phyloP scores from a whole-genome alignment of 2,888 invertebrate genomes.

The Nomada ruficornis region DNA sequence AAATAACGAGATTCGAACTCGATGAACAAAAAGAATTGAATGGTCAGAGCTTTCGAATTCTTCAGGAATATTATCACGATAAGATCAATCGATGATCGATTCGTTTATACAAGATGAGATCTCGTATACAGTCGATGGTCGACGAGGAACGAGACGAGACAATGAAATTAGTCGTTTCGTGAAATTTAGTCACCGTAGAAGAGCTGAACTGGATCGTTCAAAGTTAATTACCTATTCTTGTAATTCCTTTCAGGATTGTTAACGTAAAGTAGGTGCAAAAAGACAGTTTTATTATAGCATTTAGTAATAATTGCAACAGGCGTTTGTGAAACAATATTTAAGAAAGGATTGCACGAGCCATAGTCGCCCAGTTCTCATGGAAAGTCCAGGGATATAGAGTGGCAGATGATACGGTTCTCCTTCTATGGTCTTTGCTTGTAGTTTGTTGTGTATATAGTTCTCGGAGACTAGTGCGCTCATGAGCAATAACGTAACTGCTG shows the following conservation, averaged over 20 bases:
- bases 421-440: slow-evolving; percentile 29
- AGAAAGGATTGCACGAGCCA: slow-evolving; percentile 62
- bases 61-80: background rate
- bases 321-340: slow-evolving; percentile 53
- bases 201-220: background rate
- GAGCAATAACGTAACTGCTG: slow-evolving; percentile 82
- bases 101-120: background rate
- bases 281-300: slow-evolving; percentile 28
- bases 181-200: background rate
- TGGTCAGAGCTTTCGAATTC: slow-evolving; percentile 39
- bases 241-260: background rate
- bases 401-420: slow-evolving; percentile 64
- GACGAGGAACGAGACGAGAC: background rate
- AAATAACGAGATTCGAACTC: slow-evolving; percentile 72
- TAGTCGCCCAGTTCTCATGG: slow-evolving; percentile 67
- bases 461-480: slow-evolving; percentile 67
- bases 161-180: background rate
- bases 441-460: slow-evolving; percentile 58
- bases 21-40: slow-evolving; percentile 49
- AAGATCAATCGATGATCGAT: background rate
- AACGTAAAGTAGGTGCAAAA: slow-evolving; percentile 19
- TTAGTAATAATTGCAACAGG: slow-evolving; percentile 67
- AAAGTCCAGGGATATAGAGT: slow-evolving; percentile 59
- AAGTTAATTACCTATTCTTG: slow-evolving; percentile 4
- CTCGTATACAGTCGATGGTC: background rate